Evolutionary conservation across 2,888 invertebrate species (phyloP), one percentile per base, ranked within the genome.

Genomic region (Hydriomena furcata): DNA sequence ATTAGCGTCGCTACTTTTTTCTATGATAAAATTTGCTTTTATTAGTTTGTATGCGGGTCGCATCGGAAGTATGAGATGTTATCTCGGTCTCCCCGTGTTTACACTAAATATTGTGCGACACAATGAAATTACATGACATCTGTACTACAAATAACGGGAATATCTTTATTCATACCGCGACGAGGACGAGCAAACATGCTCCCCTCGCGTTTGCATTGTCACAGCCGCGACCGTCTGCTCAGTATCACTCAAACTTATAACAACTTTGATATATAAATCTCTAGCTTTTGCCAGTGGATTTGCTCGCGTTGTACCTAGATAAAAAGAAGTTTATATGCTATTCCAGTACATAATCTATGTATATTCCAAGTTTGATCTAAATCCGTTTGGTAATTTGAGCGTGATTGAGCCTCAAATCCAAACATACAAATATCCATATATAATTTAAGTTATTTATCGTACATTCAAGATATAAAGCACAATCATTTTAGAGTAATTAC

Each of bases 51-150:
- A 78, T 74, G 77, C 72, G 73, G 65, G 68, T 59, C 65, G 73
- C 79, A 82, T 84, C 74, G 76, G 73, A 82, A 75, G 76, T 78
- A 72, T 71, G 77, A 82, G 88, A 87, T 89, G 75, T 84, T 89
- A 89, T 89, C 88, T 83, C 74, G 73, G 71, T 78, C 79, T 79
- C 85, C 88, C 89, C 79, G 76, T 90, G 86, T 90, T 89, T 89
- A 84, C 82, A 84, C 85, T 82, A 89, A 89, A 89, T 88, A 87
- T 90, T 88, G 86, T 79, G 76, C 77, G 83, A 79, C 84, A 90
- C 88, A 90, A 89, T 90, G 83, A 89, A 82, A 89, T 89, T 88
- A 90, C 89, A 89, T 89, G 89, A 90, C 90, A 90, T 90, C 90
- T 90, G 90, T 88, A 90, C 73, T 82, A 85, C 90, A 89, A 89